These are phyloP conservation scores for Apamea sordens DNA, from an alignment of 2,888 invertebrate species.

Conservation along the genomic window DNA sequence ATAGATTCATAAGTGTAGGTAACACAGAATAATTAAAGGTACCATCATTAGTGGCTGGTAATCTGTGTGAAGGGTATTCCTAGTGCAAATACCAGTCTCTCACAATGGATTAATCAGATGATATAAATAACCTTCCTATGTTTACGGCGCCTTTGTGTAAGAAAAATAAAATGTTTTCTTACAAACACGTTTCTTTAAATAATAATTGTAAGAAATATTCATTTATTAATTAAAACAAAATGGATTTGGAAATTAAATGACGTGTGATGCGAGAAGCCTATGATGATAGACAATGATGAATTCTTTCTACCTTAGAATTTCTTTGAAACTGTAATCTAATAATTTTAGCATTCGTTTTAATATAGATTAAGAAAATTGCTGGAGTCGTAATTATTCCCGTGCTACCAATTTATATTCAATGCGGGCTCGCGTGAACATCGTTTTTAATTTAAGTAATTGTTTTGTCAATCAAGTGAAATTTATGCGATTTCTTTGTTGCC, in stretches of 20 bases:
- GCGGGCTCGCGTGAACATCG: conserved; percentile 73
- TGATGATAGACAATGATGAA: neutral
- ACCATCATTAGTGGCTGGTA: neutral
- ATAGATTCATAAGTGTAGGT: neutral
- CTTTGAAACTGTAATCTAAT: neutral
- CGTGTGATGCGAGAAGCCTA: neutral
- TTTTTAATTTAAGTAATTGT: conserved; percentile 80
- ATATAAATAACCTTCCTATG: neutral
- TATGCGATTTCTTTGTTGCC: conserved; percentile 71
- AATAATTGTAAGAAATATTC: neutral
- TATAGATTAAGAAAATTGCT: conserved; percentile 23
- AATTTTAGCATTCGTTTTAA: conserved; percentile 12
- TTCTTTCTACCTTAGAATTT: neutral
- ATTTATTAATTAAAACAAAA: neutral
- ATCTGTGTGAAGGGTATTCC: neutral
- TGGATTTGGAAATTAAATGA: neutral
- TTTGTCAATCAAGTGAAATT: conserved; percentile 77
- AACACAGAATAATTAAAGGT: neutral
- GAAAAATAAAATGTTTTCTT: neutral
- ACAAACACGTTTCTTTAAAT: no score
- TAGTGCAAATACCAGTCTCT: neutral
- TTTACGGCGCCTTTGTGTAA: neutral
- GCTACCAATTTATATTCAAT: conserved; percentile 55
- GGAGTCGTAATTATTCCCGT: conserved; percentile 27
- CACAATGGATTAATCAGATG: neutral